Evolutionary conservation across 2,888 invertebrate species (phyloP), one percentile per base, ranked within the genome.

Genomic region (Pollenia griseotomentosa): DNA sequence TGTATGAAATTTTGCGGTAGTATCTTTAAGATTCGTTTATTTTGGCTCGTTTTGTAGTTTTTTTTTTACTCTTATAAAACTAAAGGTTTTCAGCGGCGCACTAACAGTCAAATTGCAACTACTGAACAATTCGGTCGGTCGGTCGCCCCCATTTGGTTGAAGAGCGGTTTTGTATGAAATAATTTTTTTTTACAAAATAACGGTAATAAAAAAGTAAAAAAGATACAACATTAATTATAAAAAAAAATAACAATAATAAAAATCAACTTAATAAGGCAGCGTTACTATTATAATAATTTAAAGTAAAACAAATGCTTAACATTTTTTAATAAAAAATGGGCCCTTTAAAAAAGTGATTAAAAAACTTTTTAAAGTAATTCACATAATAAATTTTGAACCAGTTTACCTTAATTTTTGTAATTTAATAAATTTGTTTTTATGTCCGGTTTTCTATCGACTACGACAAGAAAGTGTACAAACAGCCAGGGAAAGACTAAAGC

Each of bases 11-110:
- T 81, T 57, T 48, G n/a, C 19, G 23, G 53, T 70, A 42, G 14
- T 80, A 71, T 71, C 61, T 82, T 74, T 44, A 59, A 66, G 42
- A 66, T 82, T 46, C 33, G 59, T 46, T 73, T 48, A 57, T 65
- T 66, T 79, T 48, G 40, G 63, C 75, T 85, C 59, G 53, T 55
- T 65, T 77, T 77, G 7, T n/a, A 51, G n/a, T 70, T 79, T 48
- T 33, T 33, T 23, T 33, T 66, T 42, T 23, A 86, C 84, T 87
- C 87, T 84, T 87, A 87, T 84, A 87, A 87, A 87, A 84, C 80
- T 55, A 68, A 82, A 78, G 81, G 87, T 70, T 84, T 87, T 74
- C 40, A 81, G 77, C 81, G 78, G 84, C 77, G 74, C 78, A 55
- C 78, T 23, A 74, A 53, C 84, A 87, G 87, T 87, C 65, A 74